These are phyloP conservation scores for Kuschelorhynchus macadamiae DNA, from an alignment of 2,888 invertebrate genomes.

Conservation along the genomic window DNA sequence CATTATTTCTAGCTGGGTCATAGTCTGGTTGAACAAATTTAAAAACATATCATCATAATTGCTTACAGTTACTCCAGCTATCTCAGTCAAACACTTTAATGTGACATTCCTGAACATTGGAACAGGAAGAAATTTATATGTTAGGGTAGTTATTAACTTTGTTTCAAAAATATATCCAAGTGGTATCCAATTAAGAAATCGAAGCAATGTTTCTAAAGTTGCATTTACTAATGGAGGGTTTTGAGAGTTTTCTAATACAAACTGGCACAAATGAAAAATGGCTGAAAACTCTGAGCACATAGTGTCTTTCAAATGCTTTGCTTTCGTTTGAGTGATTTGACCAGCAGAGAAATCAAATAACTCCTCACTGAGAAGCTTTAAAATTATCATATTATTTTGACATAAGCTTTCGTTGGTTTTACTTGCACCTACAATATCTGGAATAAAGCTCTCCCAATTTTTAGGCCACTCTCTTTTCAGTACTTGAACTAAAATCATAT, in stretches of 20 bases:
- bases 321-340: constrained; percentile 98
- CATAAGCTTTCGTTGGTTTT: constrained; percentile 99
- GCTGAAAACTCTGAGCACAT: constrained; percentile 99
- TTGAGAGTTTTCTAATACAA: constrained; percentile 97
- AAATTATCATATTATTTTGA: constrained; percentile 99
- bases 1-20: constrained; percentile 93
- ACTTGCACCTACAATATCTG: constrained; percentile 98
- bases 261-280: constrained; percentile 97
- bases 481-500: constrained; percentile 99
- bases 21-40: constrained; percentile 90
- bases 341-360: constrained; percentile 99
- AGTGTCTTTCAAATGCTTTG: constrained; percentile 98
- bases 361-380: constrained; percentile 98
- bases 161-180: constrained; percentile 99
- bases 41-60: constrained; percentile 96
- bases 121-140: constrained; percentile 97
- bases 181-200: constrained; percentile 99
- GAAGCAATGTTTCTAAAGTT: constrained; percentile 94
- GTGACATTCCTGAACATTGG: constrained; percentile 92
- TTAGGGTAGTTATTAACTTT: constrained; percentile 92
- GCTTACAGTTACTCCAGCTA: constrained; percentile 90
- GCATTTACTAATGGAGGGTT: constrained; percentile 96
- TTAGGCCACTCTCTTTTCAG: constrained; percentile 99
- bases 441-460: constrained; percentile 99
- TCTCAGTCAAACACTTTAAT: constrained; percentile 97